These are phyloP conservation scores for Cyanoliseus patagonus DNA, from an alignment of 2,113 vertebrate genomes.

Conservation along the genomic window DNA sequence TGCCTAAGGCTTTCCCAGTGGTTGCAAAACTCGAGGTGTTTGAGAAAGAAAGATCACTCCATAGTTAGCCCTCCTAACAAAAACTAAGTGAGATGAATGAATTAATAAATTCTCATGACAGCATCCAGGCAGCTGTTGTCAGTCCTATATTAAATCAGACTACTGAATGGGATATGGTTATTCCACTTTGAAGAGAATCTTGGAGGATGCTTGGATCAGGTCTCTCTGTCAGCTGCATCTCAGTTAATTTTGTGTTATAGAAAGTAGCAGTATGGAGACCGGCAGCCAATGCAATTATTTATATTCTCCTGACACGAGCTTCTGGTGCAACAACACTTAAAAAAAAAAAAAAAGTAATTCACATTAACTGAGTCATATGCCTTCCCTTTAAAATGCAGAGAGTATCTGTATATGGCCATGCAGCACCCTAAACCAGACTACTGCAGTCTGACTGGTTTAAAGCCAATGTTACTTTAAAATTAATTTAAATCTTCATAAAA, in stretches of 20 bases:
- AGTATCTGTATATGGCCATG: background rate
- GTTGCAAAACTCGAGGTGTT: background rate
- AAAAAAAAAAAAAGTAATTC: background rate
- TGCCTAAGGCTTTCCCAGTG: background rate
- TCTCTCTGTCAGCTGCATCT: background rate
- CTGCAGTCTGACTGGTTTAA: background rate
- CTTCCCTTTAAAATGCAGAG: background rate
- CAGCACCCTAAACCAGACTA: background rate
- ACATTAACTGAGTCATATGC: background rate
- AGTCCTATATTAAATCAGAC: background rate
- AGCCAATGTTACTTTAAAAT: background rate
- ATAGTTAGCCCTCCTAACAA: background rate
- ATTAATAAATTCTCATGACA: background rate
- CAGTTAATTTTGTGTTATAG: constrained; percentile 13
- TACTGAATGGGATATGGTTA: background rate
- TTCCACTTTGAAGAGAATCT: background rate
- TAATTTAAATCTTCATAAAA: background rate
- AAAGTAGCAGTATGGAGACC: background rate
- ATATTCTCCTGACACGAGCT: background rate
- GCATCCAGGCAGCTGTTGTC: background rate
- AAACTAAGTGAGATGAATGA: background rate
- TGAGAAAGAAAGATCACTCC: background rate
- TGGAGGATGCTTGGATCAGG: background rate
- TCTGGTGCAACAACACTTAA: background rate
- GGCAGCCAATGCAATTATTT: constrained; percentile 12